These are phyloP conservation scores for Ephialtes manifestator DNA, from an alignment of 2,888 invertebrate species.

Conservation along the genomic window DNA sequence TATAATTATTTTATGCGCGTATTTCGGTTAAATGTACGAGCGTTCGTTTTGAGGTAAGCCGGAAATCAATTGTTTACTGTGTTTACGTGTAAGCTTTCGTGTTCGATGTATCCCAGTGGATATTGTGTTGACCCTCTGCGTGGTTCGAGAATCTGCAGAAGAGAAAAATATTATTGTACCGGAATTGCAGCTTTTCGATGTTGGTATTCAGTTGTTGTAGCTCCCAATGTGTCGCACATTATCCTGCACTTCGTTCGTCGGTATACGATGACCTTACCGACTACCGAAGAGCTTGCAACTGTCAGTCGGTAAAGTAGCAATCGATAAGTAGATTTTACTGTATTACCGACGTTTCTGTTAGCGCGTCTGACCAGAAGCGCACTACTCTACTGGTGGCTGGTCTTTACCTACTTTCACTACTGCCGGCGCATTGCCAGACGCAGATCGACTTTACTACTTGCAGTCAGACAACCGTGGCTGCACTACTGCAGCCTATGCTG, in stretches of 20 bases:
- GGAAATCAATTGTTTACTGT: slow-evolving; percentile 3
- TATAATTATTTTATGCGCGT: slow-evolving; percentile 19
- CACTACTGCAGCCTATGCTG: neutral
- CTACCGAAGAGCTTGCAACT: neutral
- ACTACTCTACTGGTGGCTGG: neutral
- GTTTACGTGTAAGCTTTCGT: slow-evolving; percentile 13
- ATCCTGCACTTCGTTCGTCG: neutral
- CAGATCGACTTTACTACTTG: neutral
- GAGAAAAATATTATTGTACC: slow-evolving; percentile 13
- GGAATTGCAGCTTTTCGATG: neutral
- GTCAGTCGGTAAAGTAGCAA: neutral
- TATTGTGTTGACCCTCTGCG: slow-evolving; percentile 4
- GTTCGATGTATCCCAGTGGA: slow-evolving; percentile 4
- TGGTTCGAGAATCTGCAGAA: neutral
- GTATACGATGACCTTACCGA: slow-evolving; percentile 27
- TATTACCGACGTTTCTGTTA: neutral
- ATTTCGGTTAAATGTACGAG: neutral
- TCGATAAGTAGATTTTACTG: neutral
- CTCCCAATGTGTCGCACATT: neutral
- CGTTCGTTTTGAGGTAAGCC: slow-evolving; percentile 23
- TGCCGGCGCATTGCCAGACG: neutral
- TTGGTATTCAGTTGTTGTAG: slow-evolving; percentile 4
- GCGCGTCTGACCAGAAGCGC: neutral
- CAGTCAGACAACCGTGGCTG: neutral
- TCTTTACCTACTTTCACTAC: neutral